phyloP scores from a whole-genome alignment of 1,140 invertebrate genomes.

The Drosophila erecta region DNA sequence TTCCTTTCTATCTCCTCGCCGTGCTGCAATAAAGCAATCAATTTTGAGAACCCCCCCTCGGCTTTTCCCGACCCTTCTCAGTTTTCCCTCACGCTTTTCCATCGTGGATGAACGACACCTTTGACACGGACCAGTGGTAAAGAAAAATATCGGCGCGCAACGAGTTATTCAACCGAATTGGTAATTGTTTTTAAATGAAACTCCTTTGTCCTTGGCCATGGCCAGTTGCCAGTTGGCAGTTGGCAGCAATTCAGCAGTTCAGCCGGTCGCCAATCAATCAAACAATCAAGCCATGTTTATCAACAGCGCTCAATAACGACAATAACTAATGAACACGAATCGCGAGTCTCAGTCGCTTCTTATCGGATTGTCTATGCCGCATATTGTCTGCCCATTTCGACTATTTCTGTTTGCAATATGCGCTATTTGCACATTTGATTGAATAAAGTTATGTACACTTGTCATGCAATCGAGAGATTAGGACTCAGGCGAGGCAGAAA shows the following conservation, averaged over 20 bases:
- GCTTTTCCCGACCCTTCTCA: not conserved
- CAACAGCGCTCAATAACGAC: conserved; percentile 42
- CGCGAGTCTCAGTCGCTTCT: conserved; percentile 25
- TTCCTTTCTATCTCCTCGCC: conserved; percentile 6
- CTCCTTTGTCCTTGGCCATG: conserved; percentile 56
- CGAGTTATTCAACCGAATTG: conserved; percentile 50
- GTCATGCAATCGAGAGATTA: conserved; percentile 77
- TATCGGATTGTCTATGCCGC: conserved; percentile 11
- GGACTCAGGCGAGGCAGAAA: conserved; percentile 28
- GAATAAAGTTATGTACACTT: conserved; percentile 68
- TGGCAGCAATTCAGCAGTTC: not conserved
- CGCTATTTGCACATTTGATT: conserved; percentile 62
- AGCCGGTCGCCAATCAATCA: conserved; percentile 26
- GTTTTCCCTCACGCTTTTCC: not conserved
- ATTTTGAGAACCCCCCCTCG: conserved; percentile 42
- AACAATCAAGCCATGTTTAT: conserved; percentile 55
- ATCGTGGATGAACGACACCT: conserved; percentile 65
- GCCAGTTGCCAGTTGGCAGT: conserved; percentile 36
- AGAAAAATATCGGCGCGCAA: conserved; percentile 40
- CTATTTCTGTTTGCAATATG: conserved; percentile 48
- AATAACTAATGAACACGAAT: conserved; percentile 61
- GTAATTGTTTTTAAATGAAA: conserved; percentile 78
- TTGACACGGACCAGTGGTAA: conserved; percentile 58
- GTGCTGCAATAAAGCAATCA: conserved; percentile 76
- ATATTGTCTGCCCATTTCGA: conserved; percentile 46